Evolutionary conservation across 2,797 vertebrate species (phyloP), one percentile per base, ranked within the genome.

Genomic region (Vireo griseus): DNA sequence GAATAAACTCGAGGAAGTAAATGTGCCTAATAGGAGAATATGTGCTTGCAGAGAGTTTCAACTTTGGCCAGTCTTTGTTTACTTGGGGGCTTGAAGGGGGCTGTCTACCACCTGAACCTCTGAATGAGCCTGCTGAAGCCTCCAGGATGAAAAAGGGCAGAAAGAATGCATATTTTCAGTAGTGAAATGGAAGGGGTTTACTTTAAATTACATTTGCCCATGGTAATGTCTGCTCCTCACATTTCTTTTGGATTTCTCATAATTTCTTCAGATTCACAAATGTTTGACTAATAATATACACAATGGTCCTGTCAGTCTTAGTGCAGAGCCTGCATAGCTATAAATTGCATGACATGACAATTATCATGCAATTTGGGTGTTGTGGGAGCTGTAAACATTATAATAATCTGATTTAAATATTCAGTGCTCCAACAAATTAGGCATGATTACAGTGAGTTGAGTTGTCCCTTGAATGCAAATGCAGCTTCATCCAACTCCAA

Each of bases 321-420:
- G 54, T 59, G 84, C 50, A 74, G 80, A 84, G 63, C 54, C 83
- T 95, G 42, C 75, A 20, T 50, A 90, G 80, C 74, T 85, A 80
- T 95, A 87, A 95, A 92, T 91, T 94, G 76, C 71, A 86, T 94
- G 88, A 95, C 79, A 69, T 90, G 89, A 96, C 86, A 93, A 95
- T 92, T 94, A 94, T 45, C 76, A 84, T 94, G 84, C 91, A 93
- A 89, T 94, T 74, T 93, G 78, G 57, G 81, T 88, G 75, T 89
- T 93, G 87, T 92, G 87, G 87, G 82, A 96, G 65, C 84, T 92
- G 87, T 94, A 96, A 96, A 96, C 93, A 92, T 95, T 87, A 62
- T 77, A 89, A 95, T 95, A 95, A 95, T 92, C 86, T 94, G 89
- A 95, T 97, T 95, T 95, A 91, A 96, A 92, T 96, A 89, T 65